Percentiles rank a stretch among this genome's conserved stretches.
Evolutionary conservation across 2,888 invertebrate genomes (phyloP).

Genomic region (Cosmorhoe ocellata): DNA sequence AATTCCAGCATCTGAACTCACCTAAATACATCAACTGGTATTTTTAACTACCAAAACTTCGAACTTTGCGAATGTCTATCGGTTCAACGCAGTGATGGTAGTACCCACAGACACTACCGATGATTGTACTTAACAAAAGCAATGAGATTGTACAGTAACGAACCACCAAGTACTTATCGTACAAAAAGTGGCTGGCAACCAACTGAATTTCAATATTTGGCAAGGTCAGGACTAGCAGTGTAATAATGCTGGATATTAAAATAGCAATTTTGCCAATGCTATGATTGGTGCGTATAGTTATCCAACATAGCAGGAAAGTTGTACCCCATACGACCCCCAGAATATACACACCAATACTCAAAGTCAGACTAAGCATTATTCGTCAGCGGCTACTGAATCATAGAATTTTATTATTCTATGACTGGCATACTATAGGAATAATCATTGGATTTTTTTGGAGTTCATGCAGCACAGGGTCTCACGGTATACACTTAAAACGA

Average conservation of each 20-base stretch:
- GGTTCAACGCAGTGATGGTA: slow-evolving; percentile 59
- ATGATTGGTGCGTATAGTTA: slow-evolving; percentile 85
- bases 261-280: slow-evolving; percentile 84
- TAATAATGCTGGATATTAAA: slow-evolving; percentile 77
- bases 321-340: slow-evolving; percentile 85
- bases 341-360: slow-evolving; percentile 85
- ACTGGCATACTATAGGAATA: too few relatives aligned
- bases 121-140: slow-evolving; percentile 51
- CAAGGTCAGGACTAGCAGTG: slow-evolving; percentile 82
- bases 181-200: slow-evolving; percentile 72
- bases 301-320: slow-evolving; percentile 84
- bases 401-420: too few relatives aligned
- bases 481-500: slow-evolving; percentile 42
- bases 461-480: slow-evolving; percentile 50
- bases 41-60: slow-evolving; percentile 50
- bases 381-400: slow-evolving; percentile 33
- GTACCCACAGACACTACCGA: slow-evolving; percentile 56
- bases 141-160: slow-evolving; percentile 56
- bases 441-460: slow-evolving; percentile 33
- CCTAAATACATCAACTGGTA: slow-evolving; percentile 9
- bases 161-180: slow-evolving; percentile 61
- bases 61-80: slow-evolving; percentile 61
- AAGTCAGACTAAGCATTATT: slow-evolving; percentile 68
- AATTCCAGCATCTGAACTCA: slow-evolving; percentile 15
- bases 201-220: slow-evolving; percentile 75